Percentiles rank a stretch among this genome's conserved stretches.
phyloP scores from a whole-genome alignment of 2,888 invertebrate species.

The Dyspetes luteomarginatus region DNA sequence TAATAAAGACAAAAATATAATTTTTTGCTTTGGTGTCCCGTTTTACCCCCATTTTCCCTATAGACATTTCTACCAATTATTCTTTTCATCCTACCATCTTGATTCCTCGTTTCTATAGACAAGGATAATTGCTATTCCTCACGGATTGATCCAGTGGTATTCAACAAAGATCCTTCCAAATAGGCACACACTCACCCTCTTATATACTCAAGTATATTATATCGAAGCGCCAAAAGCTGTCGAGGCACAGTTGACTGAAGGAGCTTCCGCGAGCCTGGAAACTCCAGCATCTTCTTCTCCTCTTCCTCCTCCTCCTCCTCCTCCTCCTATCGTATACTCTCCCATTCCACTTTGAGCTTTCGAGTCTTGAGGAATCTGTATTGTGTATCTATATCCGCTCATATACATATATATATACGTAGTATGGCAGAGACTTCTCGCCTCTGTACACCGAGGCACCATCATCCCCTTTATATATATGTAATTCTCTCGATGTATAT shows the following conservation, averaged over 20 bases:
- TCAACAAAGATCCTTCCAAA: neutral
- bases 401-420: neutral
- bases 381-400: constrained; percentile 17
- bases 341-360: constrained; percentile 31
- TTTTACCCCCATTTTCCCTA: neutral
- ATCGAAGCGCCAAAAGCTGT: constrained; percentile 39
- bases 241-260: constrained; percentile 2
- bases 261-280: constrained; percentile 44
- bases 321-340: too few relatives aligned
- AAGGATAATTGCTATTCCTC: neutral
- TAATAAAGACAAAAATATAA: too few relatives aligned
- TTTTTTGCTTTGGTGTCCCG: neutral
- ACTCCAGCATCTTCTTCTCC: constrained; percentile 28
- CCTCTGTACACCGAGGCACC: constrained; percentile 12
- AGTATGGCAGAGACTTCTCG: constrained; percentile 14
- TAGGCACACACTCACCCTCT: neutral
- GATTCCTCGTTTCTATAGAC: neutral
- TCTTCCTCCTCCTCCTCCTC: neutral
- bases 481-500: neutral
- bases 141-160: neutral
- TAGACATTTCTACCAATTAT: neutral
- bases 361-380: constrained; percentile 51
- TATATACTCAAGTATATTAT: neutral
- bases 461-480: constrained; percentile 6
- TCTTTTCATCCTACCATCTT: neutral